Percentiles rank a stretch among this genome's conserved stretches.
phyloP scores from a whole-genome alignment of 2,113 vertebrate genomes.

The Marcusenius ussheri region DNA sequence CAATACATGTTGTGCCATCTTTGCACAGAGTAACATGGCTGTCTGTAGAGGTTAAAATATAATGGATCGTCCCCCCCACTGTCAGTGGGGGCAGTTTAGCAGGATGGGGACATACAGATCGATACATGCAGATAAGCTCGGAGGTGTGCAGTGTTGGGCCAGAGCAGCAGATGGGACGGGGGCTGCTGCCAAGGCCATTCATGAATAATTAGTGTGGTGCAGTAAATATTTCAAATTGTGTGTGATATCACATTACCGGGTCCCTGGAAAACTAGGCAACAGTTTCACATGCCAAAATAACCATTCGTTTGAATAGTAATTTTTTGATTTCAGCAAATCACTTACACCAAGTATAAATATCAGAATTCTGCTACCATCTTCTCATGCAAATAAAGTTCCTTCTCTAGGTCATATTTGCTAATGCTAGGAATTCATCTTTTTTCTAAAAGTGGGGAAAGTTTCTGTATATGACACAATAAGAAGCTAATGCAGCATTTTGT shows the following conservation, averaged over 20 bases:
- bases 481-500: neutral
- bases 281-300: constrained; percentile 32
- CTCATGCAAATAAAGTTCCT: neutral
- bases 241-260: constrained; percentile 52
- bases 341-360: neutral
- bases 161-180: constrained; percentile 18
- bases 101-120: neutral
- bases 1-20: no score
- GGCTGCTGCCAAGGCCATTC: constrained; percentile 16
- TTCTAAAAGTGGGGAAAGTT: neutral
- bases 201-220: constrained; percentile 45
- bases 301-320: constrained; percentile 26
- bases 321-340: neutral
- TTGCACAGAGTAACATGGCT: no score
- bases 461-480: neutral
- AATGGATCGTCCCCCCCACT: neutral
- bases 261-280: constrained; percentile 25
- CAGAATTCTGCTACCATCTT: neutral
- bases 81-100: neutral
- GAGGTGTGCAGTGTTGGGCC: neutral
- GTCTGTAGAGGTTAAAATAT: no score
- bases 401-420: neutral
- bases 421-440: neutral
- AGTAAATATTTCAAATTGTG: constrained; percentile 59
- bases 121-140: neutral